Evolutionary conservation across 2,888 invertebrate genomes (phyloP), one percentile per base, ranked within the genome.

Genomic region (Marronus borbonicus): DNA sequence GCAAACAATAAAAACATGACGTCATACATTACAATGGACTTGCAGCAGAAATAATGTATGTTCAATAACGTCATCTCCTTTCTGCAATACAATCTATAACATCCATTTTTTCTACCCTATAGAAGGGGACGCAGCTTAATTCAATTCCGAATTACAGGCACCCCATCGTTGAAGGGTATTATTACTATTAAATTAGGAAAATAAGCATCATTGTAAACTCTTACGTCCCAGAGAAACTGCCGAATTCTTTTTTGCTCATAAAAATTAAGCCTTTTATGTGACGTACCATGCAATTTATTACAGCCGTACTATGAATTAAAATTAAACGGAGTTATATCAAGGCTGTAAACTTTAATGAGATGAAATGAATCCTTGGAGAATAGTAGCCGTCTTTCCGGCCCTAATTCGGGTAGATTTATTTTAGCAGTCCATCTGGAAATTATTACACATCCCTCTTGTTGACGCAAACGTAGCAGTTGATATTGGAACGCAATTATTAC

Each of bases 371-470:
- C 76, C 76, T 55, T 39, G 55, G 76, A 58, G 76, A 58, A 66
- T 76, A 55, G 44, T 14, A 52, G 66, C 52, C 52, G 76, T 76
- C 44, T 76, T 66, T 76, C 68, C 76, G 68, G 39, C 76, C 66
- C 76, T 68, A 68, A 52, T 39, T 66, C 58, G 68, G 17, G 28
- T 58, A 50, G 68, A 76, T 76, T 76, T 76, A 76, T 76, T 76
- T 58, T 55, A 60, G 44, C 24, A 64, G 60, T 66, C 39, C 76
- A 76, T 76, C 76, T 76, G 76, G 76, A 76, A 58, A 76, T 76
- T 68, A 76, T 76, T 76, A 76, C 52, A 68, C 66, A 68, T 74
- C 72, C 72, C 62, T 55, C 68, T 76, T 76, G 76, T 68, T 68
- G 76, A 66, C 76, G 50, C 66, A 65, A 76, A 76, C 44, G 72